Percentiles rank a stretch among this genome's conserved stretches.
Evolutionary conservation across 23 tunicate species (phyloP).

Genomic region (Aplidium turbinatum): DNA sequence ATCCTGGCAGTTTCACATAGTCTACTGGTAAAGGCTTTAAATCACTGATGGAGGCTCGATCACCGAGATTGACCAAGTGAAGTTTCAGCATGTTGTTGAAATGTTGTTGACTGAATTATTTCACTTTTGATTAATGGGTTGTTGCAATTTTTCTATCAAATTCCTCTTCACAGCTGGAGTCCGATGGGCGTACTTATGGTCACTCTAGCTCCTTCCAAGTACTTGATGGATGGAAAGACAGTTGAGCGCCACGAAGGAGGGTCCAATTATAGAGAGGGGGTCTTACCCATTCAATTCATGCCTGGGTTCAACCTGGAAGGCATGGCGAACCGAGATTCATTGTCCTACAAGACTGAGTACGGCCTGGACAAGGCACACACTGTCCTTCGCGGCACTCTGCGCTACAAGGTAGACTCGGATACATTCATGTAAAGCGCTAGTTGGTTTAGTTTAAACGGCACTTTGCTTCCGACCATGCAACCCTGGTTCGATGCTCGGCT

Average conservation of each 20-base stretch:
- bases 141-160: no score
- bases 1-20: no score
- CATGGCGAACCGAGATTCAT: constrained; percentile 91
- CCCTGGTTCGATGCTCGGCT: no score
- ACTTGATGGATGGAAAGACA: constrained; percentile 53
- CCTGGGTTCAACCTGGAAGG: constrained; percentile 98
- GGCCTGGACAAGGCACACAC: constrained; percentile 67
- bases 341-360: constrained; percentile 67
- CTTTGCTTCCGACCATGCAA: no score
- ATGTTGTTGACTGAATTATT: no score
- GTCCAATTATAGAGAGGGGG: constrained; percentile 55
- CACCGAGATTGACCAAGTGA: no score
- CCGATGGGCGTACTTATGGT: constrained; percentile 87
- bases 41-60: no score
- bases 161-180: constrained; percentile 99
- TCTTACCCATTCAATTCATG: constrained; percentile 58
- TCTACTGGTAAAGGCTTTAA: no score
- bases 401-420: constrained; percentile 94
- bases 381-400: constrained; percentile 83
- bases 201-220: constrained; percentile 80
- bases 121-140: no score
- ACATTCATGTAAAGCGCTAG: no score
- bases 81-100: no score
- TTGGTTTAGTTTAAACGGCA: no score
- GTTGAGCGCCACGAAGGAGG: constrained; percentile 73